phyloP scores from a whole-genome alignment of 2,888 invertebrate genomes.

The Tupiocoris notatus region DNA sequence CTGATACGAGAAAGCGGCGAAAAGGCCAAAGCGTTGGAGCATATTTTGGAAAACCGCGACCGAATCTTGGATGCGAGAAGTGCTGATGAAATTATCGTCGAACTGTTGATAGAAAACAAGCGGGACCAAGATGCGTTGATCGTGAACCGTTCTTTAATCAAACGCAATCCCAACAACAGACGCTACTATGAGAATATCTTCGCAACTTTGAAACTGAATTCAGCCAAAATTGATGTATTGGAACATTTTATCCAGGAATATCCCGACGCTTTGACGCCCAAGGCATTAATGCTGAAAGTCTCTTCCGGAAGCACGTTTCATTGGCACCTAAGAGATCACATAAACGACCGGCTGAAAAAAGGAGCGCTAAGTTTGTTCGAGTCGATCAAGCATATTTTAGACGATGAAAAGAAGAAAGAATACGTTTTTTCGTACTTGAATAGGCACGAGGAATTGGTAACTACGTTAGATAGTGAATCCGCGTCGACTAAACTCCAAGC shows the following conservation, averaged over 20 bases:
- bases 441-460: neutral
- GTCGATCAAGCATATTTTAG: constrained; percentile 77
- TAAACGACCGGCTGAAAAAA: constrained; percentile 87
- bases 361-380: constrained; percentile 97
- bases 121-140: constrained; percentile 68
- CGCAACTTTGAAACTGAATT: constrained; percentile 71
- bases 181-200: constrained; percentile 87
- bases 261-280: constrained; percentile 76
- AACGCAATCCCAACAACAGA: constrained; percentile 94
- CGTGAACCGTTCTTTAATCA: constrained; percentile 79
- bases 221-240: constrained; percentile 78
- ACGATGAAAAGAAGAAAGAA: constrained; percentile 59
- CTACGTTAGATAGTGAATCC: no score
- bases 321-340: constrained; percentile 75
- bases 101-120: constrained; percentile 58
- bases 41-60: constrained; percentile 79
- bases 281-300: constrained; percentile 83
- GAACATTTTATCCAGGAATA: constrained; percentile 68
- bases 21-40: constrained; percentile 85
- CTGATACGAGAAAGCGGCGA: constrained; percentile 74
- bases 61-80: constrained; percentile 94
- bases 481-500: neutral
- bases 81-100: constrained; percentile 81
- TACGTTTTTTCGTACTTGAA: constrained; percentile 60
- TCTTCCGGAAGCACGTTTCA: constrained; percentile 75